Base-by-base conservation (phyloP, 2,888 invertebrate genomes). In the Folsomia candida region DNA sequence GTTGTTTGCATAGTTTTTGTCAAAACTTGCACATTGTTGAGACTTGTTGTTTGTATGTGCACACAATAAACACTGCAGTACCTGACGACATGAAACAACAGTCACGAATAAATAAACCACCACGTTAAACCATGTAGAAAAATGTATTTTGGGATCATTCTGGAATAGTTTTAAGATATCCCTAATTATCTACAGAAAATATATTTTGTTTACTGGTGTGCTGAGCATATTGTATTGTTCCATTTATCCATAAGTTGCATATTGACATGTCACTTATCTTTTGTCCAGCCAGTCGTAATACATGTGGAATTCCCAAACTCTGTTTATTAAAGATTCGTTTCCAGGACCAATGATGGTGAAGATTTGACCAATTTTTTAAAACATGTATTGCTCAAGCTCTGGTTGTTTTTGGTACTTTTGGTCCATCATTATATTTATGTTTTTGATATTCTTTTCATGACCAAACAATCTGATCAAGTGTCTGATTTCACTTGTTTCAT, bases 1-100 rank as follows among this genome's bases (percentile, higher is more conserved):
- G 61, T 61, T 61, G 61, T 61, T 61, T 61, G 61, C 60, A 60
- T 24, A 37, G 37, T 37, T 37, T 37, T 37, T 37, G 37, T 37
- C 14, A 14, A 37, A 37, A 37, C 37, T 37, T 37, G n/a, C n/a
- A n/a, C n/a, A 37, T 37, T 4, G 37, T 14, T 9, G 37, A 4
- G 14, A 14, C 37, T 37, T 37, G 37, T 14, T 37, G 37, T 9
- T 9, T 37, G 37, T 9, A 14, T 37, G 37, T 37, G 37, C 14
- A 14, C 14, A 37, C 37, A 37, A 37, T 54, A 20, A 54, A 54
- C 47, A 54, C 54, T 54, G 54, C 37, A 37, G 14, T 9, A 37
- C 37, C 6, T 37, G 14, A 37, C 37, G 14, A 37, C 4, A 37
- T 37, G 14, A 14, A 4, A 37, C 14, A 37, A 37, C 37, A 37